A percentile compares a stretch with the other conserved stretches of the same genome.
Conservation (phyloP, 2,797 vertebrate species). For the Denticeps clupeoides region DNA sequence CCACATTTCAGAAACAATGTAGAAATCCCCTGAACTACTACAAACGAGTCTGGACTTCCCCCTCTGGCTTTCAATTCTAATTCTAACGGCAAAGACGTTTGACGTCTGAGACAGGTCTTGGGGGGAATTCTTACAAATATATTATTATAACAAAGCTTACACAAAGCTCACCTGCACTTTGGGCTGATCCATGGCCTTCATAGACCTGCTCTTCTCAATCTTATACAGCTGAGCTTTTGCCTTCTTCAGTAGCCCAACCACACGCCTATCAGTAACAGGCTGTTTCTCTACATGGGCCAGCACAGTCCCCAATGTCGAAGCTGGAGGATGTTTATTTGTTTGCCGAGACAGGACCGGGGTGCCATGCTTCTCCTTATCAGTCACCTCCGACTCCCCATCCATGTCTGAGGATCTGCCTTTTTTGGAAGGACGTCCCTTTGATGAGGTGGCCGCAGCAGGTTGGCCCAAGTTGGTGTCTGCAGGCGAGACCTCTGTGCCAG, state of each 20-base stretch:
- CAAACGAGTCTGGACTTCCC: neutral
- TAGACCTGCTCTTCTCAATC: constrained; percentile 91
- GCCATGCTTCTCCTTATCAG: constrained; percentile 55
- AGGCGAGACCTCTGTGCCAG: constrained; percentile 52
- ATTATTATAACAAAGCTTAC: too few species aligned
- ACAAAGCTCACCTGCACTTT: constrained; percentile 81
- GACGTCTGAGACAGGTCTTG: too few species aligned
- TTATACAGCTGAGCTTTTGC: constrained; percentile 93
- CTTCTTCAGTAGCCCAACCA: constrained; percentile 87
- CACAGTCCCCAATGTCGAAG: constrained; percentile 79
- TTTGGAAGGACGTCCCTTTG: constrained; percentile 72
- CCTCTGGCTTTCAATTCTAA: too few species aligned
- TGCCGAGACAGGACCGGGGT: constrained; percentile 47
- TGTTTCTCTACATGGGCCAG: constrained; percentile 86
- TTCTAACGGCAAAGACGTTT: too few species aligned
- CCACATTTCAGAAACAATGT: neutral
- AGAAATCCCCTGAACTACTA: neutral
- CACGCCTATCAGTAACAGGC: constrained; percentile 83
- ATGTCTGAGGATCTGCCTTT: constrained; percentile 67
- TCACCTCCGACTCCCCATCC: constrained; percentile 62
- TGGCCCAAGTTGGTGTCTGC: constrained; percentile 54
- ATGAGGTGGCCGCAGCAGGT: constrained; percentile 33
- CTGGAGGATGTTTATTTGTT: constrained; percentile 63
- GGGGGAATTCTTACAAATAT: too few species aligned
- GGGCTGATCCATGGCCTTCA: constrained; percentile 80